These are phyloP conservation scores for Brachionus rubens DNA, from an alignment of 1,140 invertebrate genomes.

Conservation along the genomic window DNA sequence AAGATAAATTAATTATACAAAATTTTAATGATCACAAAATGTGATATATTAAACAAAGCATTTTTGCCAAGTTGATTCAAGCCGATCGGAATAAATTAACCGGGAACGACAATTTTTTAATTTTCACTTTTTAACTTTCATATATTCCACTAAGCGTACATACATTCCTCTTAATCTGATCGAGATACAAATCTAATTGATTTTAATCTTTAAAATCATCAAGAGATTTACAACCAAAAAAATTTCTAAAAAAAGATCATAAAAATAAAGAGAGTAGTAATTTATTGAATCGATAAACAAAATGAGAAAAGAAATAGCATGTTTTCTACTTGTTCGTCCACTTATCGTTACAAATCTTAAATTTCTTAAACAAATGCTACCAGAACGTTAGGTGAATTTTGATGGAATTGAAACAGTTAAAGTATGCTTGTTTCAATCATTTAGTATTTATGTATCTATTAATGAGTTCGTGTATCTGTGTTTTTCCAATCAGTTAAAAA, in stretches of 20 bases:
- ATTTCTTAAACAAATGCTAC: conserved; percentile 6
- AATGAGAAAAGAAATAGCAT: too few species aligned
- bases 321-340: background rate
- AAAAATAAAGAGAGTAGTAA: background rate
- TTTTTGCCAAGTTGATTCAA: conserved; percentile 7
- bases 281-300: background rate
- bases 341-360: conserved; percentile 23
- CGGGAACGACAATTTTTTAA: conserved; percentile 39
- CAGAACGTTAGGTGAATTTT: background rate
- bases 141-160: background rate
- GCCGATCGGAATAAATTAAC: conserved; percentile 8
- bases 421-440: too few species aligned
- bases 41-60: background rate
- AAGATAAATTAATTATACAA: background rate
- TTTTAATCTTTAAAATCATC: background rate
- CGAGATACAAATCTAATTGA: conserved; percentile 6
- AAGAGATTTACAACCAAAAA: conserved; percentile 20
- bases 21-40: conserved; percentile 14
- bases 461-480: conserved; percentile 35
- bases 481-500: background rate
- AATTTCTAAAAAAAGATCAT: background rate
- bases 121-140: conserved; percentile 38
- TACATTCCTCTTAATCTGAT: background rate
- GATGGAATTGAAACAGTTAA: too few species aligned
- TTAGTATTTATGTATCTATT: too few species aligned